Conservation (phyloP, 2,797 vertebrate genomes). For the Cuculus canorus region DNA sequence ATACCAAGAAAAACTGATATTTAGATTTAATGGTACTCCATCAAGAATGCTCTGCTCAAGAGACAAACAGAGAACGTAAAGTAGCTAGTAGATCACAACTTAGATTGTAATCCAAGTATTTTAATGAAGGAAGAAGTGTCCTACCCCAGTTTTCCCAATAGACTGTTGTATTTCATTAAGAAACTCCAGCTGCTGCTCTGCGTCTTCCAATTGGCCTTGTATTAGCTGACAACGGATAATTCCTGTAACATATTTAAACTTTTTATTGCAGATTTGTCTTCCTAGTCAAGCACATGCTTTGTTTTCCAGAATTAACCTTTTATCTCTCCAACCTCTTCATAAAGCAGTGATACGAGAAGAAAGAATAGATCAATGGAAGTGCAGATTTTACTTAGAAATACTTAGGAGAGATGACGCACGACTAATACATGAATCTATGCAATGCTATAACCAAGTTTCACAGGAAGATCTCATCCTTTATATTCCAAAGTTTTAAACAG, state of each 20-base stretch:
- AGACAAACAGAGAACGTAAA: not conserved
- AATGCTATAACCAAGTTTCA: not conserved
- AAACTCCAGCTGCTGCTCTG: conserved; percentile 94
- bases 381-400: not conserved
- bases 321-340: not conserved
- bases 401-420: not conserved
- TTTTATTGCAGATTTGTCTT: not conserved
- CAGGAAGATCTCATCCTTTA: not conserved
- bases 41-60: not conserved
- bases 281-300: not conserved
- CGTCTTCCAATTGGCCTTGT: conserved; percentile 90
- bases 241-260: conserved; percentile 78
- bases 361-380: not conserved
- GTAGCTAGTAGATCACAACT: not conserved
- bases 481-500: not conserved
- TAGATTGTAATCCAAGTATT: not conserved
- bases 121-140: conserved; percentile 4
- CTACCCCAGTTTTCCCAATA: conserved; percentile 92
- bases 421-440: not conserved
- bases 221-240: conserved; percentile 91
- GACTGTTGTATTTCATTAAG: conserved; percentile 93
- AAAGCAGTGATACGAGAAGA: not conserved
- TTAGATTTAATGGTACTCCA: not conserved
- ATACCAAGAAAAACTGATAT: not conserved
- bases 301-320: not conserved